Conservation (phyloP, 2,888 invertebrate genomes). For the Crocallis elinguaria region DNA sequence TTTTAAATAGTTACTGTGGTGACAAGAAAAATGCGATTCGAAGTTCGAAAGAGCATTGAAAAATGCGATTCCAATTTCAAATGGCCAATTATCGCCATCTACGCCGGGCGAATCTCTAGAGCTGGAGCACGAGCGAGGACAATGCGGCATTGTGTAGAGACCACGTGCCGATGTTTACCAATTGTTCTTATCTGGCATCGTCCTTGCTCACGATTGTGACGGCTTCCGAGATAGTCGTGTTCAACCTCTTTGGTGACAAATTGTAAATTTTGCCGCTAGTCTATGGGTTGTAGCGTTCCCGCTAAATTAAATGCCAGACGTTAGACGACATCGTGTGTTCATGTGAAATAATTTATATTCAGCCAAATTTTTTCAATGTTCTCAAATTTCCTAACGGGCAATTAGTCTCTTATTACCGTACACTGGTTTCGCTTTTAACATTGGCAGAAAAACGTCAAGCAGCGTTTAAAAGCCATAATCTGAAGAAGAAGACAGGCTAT, state of each 20-base stretch:
- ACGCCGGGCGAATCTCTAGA: constrained; percentile 18
- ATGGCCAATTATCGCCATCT: constrained; percentile 29
- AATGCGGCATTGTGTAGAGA: constrained; percentile 51
- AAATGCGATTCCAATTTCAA: constrained; percentile 21
- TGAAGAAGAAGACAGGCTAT: too few relatives aligned
- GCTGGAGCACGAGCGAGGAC: constrained; percentile 41
- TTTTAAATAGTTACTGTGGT: not conserved
- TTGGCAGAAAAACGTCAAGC: too few relatives aligned
- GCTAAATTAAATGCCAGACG: too few relatives aligned
- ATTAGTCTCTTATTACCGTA: too few relatives aligned
- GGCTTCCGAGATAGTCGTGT: constrained; percentile 31
- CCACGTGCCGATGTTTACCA: constrained; percentile 64
- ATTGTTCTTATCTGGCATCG: constrained; percentile 62
- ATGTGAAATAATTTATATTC: too few relatives aligned
- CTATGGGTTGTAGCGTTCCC: not conserved
- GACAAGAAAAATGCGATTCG: constrained; percentile 8
- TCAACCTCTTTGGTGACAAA: constrained; percentile 26
- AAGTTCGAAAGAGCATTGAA: constrained; percentile 16
- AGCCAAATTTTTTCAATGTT: too few relatives aligned
- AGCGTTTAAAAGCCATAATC: too few relatives aligned
- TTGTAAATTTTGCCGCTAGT: constrained; percentile 12
- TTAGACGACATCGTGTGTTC: too few relatives aligned
- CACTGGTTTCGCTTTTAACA: too few relatives aligned
- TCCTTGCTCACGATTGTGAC: constrained; percentile 53
- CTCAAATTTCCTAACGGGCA: too few relatives aligned